Conservation (phyloP, 2,888 invertebrate species). For the Pyrocoelia pectoralis region DNA sequence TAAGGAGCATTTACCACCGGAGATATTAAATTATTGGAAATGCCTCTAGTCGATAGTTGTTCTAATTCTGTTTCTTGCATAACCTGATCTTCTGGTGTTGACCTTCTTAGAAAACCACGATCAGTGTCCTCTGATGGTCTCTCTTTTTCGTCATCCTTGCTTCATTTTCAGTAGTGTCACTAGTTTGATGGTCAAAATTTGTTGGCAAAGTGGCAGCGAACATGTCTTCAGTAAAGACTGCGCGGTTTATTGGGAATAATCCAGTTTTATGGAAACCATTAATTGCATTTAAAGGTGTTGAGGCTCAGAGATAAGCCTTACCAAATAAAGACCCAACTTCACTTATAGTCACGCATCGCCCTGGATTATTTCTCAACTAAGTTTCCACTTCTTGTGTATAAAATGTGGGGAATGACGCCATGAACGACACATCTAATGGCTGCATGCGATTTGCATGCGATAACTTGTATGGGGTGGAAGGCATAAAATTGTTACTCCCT, state of each 20-base stretch:
- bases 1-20: too few species aligned
- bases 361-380: not conserved
- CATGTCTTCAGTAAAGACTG: not conserved
- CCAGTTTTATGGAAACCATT: constrained; percentile 2
- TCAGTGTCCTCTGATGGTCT: too few species aligned
- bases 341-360: not conserved
- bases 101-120: too few species aligned
- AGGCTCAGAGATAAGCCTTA: not conserved
- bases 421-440: not conserved
- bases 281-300: constrained; percentile 5
- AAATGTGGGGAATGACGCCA: not conserved
- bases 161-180: too few species aligned
- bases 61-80: too few species aligned
- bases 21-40: too few species aligned
- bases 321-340: constrained; percentile 3
- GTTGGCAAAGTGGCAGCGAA: not conserved
- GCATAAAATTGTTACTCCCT: not conserved
- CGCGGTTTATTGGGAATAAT: not conserved
- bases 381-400: constrained; percentile 1
- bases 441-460: not conserved
- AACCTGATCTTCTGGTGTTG: too few species aligned
- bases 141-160: too few species aligned
- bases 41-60: too few species aligned
- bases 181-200: not conserved
- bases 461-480: not conserved